Conservation (phyloP, 2,797 vertebrate genomes). For the Tiaroga cobitis region DNA sequence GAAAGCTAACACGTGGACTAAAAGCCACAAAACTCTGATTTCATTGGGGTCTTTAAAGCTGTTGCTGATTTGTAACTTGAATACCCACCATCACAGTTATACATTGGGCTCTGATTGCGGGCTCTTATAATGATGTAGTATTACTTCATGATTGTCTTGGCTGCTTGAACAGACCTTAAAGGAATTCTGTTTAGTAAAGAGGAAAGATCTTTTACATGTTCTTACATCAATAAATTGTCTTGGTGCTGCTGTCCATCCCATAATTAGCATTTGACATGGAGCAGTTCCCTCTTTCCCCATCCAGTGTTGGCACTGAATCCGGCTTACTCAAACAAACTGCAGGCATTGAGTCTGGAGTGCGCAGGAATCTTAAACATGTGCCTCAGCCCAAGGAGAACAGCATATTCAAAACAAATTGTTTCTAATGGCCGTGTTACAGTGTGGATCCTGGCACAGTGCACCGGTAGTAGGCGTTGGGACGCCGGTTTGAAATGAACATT, state of each 20-base stretch:
- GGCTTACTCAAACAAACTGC: constrained; percentile 55
- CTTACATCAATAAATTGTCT: constrained; percentile 57
- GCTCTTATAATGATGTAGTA: constrained; percentile 32
- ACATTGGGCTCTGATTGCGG: constrained; percentile 8
- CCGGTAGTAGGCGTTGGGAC: neutral
- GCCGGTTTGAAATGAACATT: constrained; percentile 13
- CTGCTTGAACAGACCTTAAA: constrained; percentile 49
- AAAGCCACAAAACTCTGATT: neutral
- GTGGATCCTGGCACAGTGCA: constrained; percentile 9
- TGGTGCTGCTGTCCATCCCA: constrained; percentile 49
- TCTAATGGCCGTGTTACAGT: constrained; percentile 28
- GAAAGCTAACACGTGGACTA: neutral
- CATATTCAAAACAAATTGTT: constrained; percentile 41
- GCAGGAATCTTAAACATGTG: constrained; percentile 25
- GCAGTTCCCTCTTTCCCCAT: constrained; percentile 34
- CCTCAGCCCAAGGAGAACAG: constrained; percentile 18
- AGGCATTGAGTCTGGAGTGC: constrained; percentile 59
- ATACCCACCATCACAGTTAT: neutral
- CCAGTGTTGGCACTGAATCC: constrained; percentile 38
- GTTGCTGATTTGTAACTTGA: constrained; percentile 15
- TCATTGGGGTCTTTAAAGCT: neutral
- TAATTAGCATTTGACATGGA: constrained; percentile 57
- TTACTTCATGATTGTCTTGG: constrained; percentile 45
- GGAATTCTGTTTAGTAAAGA: constrained; percentile 36
- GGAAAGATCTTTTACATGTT: constrained; percentile 44